phyloP scores from a whole-genome alignment of 2,797 vertebrate genomes.

The Rhincodon typus region DNA sequence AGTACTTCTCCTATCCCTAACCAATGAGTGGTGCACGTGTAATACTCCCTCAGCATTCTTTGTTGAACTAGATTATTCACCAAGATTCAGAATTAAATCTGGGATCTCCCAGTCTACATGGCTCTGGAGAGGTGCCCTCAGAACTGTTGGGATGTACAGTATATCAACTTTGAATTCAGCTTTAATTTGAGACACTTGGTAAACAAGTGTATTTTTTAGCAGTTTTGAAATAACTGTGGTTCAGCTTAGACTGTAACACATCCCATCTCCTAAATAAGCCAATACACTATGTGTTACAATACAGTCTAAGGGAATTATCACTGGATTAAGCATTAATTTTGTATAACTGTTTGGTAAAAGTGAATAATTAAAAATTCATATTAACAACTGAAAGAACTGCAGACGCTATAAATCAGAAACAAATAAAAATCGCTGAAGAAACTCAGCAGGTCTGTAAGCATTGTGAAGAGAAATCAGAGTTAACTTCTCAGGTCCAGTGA shows the following conservation, averaged over 20 bases:
- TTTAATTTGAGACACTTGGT: neutral
- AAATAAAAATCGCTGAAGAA: too few relatives aligned
- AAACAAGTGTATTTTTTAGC: neutral
- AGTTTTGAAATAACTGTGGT: neutral
- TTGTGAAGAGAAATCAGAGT: too few relatives aligned
- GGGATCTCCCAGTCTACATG: neutral
- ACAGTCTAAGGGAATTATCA: neutral
- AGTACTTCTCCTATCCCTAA: neutral
- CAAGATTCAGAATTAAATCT: neutral
- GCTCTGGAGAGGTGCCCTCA: neutral
- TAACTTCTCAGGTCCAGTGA: too few relatives aligned
- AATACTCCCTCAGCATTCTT: neutral
- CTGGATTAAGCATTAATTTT: neutral
- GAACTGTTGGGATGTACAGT: neutral
- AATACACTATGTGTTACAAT: neutral
- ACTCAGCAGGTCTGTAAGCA: too few relatives aligned
- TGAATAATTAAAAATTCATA: neutral
- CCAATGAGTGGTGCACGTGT: neutral
- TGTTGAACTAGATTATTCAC: neutral
- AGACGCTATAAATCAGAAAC: too few relatives aligned
- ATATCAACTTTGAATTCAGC: neutral
- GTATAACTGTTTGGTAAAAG: too few relatives aligned
- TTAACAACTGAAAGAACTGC: too few relatives aligned
- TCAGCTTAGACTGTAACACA: neutral
- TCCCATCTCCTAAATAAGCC: neutral